Conservation (phyloP, 2,113 vertebrate species). For the Aplodontia rufa region DNA sequence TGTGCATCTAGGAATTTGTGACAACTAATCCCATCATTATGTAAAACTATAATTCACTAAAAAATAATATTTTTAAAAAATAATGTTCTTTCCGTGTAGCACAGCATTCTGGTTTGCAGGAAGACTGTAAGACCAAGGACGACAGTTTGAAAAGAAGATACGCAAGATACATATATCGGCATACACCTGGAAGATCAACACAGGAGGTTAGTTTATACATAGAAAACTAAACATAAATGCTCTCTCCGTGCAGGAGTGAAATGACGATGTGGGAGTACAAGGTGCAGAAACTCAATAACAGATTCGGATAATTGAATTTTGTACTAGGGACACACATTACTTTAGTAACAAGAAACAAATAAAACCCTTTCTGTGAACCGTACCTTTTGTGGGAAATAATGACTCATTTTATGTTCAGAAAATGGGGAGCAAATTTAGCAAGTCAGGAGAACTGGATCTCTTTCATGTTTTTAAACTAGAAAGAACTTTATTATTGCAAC, state of each 20-base stretch:
- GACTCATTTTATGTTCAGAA: neutral
- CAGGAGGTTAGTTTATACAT: neutral
- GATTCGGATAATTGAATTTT: slow-evolving; percentile 38
- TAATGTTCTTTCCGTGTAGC: too few species aligned
- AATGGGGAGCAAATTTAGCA: neutral
- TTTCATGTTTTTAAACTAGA: slow-evolving; percentile 40
- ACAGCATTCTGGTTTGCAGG: neutral
- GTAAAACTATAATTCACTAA: too few species aligned
- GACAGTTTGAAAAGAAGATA: neutral
- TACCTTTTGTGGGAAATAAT: neutral
- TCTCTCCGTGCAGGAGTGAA: neutral
- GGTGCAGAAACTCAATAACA: neutral
- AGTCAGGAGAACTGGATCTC: neutral
- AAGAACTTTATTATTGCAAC: neutral
- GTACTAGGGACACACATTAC: neutral
- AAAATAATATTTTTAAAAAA: too few species aligned
- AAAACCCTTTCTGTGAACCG: neutral
- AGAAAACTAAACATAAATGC: slow-evolving; percentile 1
- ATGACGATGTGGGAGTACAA: neutral
- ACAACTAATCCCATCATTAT: too few species aligned
- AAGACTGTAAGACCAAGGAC: neutral
- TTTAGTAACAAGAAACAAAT: slow-evolving; percentile 30
- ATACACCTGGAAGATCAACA: neutral
- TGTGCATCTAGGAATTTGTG: too few species aligned
- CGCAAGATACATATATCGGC: neutral